Evolutionary conservation across 2,797 vertebrate species (phyloP).

Genomic region (Rhinella marina): DNA sequence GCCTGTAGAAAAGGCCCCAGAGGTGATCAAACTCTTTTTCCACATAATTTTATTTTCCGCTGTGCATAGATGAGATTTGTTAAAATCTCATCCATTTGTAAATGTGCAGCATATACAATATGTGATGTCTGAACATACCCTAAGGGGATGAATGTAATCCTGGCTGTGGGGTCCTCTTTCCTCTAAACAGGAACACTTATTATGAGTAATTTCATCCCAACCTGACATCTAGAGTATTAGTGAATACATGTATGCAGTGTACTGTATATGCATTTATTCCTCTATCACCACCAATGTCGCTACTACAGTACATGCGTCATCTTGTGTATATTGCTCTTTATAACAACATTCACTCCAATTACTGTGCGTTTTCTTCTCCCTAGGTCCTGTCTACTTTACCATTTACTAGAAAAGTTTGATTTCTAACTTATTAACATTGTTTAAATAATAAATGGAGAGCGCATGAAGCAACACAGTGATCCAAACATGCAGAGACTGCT

Average conservation of each 20-base stretch:
- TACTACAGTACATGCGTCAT: neutral
- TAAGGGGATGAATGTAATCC: no score
- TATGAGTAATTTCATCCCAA: neutral
- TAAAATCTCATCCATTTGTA: no score
- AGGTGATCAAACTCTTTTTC: no score
- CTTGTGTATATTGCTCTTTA: neutral
- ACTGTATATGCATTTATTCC: neutral
- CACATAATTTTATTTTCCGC: no score
- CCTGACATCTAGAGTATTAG: no score
- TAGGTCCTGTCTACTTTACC: neutral
- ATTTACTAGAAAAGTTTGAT: slow-evolving; percentile 27
- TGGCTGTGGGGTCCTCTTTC: neutral
- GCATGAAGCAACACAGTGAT: slow-evolving; percentile 42
- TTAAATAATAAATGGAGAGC: slow-evolving; percentile 48
- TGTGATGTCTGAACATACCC: no score
- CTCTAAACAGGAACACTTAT: neutral
- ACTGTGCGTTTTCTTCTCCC: slow-evolving; percentile 2
- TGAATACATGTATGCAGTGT: neutral
- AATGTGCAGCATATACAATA: no score
- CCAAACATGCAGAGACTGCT: slow-evolving; percentile 48
- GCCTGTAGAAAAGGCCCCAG: no score
- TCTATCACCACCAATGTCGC: neutral
- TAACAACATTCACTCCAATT: neutral
- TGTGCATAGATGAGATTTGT: no score
- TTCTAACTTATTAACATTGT: slow-evolving; percentile 51